Evolutionary conservation across 2,113 vertebrate species (phyloP).

Genomic region (Cettia cetti): DNA sequence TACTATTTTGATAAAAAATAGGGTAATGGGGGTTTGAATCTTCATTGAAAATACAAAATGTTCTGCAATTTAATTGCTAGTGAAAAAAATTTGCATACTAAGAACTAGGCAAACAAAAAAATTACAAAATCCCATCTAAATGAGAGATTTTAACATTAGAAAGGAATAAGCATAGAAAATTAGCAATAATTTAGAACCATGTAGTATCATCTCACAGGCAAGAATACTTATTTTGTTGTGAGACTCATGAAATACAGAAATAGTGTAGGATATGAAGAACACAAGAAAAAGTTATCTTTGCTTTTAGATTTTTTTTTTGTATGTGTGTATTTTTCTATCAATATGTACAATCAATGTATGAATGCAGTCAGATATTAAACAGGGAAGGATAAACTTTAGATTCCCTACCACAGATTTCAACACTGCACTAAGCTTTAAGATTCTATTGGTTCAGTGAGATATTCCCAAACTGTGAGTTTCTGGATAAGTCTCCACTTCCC

Average conservation of each 20-base stretch:
- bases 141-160: neutral
- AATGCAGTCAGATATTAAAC: neutral
- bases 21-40: neutral
- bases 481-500: neutral
- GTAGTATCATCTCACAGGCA: neutral
- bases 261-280: neutral
- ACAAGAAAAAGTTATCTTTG: neutral
- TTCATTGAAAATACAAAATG: neutral
- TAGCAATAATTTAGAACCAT: neutral
- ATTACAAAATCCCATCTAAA: neutral
- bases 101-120: neutral
- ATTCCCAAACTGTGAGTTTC: neutral
- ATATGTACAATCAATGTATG: neutral
- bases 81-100: neutral
- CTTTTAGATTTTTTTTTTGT: neutral
- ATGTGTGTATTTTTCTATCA: neutral
- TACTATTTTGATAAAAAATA: neutral
- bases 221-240: neutral
- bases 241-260: neutral
- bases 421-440: neutral
- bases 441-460: neutral
- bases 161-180: neutral
- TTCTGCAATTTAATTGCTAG: neutral
- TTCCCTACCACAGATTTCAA: neutral
- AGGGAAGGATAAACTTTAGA: neutral